Base-by-base conservation (phyloP, 2,797 vertebrate genomes). In the Poliocrania exsul region DNA sequence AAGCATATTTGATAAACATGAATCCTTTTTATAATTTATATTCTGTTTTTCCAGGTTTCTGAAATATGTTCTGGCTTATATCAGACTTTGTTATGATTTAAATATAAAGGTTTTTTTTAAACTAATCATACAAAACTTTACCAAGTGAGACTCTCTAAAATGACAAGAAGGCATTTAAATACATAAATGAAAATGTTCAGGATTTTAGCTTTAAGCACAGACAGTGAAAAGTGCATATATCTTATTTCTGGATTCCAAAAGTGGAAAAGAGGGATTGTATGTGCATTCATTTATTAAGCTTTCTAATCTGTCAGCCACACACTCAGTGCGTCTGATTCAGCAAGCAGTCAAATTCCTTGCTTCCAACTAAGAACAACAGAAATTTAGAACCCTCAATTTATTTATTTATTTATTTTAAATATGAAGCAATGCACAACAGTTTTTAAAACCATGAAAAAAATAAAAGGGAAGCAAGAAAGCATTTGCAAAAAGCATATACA, bases 11-110 rank as follows among this genome's bases (percentile, higher is more conserved):
- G 84, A 93, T 83, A 95, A 95, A 74, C 75, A 85, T 1, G 13
- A 82, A 78, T 73, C 57, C 18, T 87, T 90, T 94, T 88, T 89
- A 94, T 93, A 91, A 88, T 95, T 94, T 86, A 94, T 92, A 58
- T 85, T 71, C 18, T 81, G 18, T 26, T 87, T 93, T 82, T 54
- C 57, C 14, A 65, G 29, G 16, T 82, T 77, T 94, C 61, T 89
- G 42, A 35, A 87, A 14, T 54, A n/a, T 77, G 8, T 85, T 96
- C 35, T 81, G 81, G 74, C 11, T 86, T 74, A 40, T 23, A 84
- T 70, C 29, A 78, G 47, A 51, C 11, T 85, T 73, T 1, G 0
- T 67, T 91, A 78, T 24, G 8, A 65, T 83, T 89, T 51, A 91
- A 94, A 69, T 37, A 50, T 11, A 78, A 72, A 64, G 7, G 15